Percentiles rank a stretch among this genome's conserved stretches.
Evolutionary conservation across 2,888 invertebrate genomes (phyloP).

Genomic region (Tachystola acroxantha): DNA sequence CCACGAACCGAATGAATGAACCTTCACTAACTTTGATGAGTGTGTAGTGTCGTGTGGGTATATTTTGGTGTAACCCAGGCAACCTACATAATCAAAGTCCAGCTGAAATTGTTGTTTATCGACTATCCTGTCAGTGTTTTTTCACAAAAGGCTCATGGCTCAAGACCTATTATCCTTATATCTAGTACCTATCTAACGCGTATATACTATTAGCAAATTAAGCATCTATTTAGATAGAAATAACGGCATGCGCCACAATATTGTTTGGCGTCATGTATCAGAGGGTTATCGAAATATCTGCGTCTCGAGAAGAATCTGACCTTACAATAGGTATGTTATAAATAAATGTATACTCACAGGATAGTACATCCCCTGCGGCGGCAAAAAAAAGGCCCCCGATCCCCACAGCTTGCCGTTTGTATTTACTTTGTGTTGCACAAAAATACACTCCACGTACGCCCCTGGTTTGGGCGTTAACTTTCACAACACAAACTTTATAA

Average conservation of each 20-base stretch:
- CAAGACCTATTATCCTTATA: no score
- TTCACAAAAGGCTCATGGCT: no score
- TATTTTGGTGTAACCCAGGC: no score
- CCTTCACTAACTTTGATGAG: no score
- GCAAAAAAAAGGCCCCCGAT: slow-evolving; percentile 96
- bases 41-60: no score
- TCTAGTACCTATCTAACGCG: neutral
- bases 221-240: neutral
- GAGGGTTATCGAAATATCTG: slow-evolving; percentile 21
- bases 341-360: slow-evolving; percentile 85
- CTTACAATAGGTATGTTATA: slow-evolving; percentile 10
- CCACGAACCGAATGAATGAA: no score
- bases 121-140: no score
- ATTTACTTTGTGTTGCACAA: slow-evolving; percentile 79
- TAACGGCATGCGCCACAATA: slow-evolving; percentile 36
- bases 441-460: slow-evolving; percentile 75
- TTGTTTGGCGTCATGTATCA: slow-evolving; percentile 17
- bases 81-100: no score
- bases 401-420: slow-evolving; percentile 97
- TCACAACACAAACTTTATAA: slow-evolving; percentile 72
- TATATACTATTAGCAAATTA: neutral
- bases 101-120: no score
- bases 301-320: slow-evolving; percentile 16
- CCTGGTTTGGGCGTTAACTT: slow-evolving; percentile 56
- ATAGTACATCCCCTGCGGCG: slow-evolving; percentile 98